Evolutionary conservation across 2,113 vertebrate genomes (phyloP).

Genomic region (Dicaeum eximium): DNA sequence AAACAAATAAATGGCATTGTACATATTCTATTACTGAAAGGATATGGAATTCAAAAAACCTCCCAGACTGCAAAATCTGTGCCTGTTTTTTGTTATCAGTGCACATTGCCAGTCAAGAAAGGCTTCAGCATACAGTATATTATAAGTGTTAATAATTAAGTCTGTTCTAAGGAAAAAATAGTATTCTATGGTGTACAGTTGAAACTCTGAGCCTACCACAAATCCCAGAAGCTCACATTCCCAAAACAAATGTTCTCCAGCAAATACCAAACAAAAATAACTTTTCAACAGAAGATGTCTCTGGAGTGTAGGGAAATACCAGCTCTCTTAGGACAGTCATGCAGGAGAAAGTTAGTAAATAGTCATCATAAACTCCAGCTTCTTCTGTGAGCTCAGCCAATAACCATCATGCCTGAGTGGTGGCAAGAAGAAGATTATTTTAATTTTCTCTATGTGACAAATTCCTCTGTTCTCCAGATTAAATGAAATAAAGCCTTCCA

Average conservation of each 20-base stretch:
- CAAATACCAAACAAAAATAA: conserved; percentile 65
- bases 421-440: conserved; percentile 41
- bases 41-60: not conserved
- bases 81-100: not conserved
- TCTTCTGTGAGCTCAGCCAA: conserved; percentile 25
- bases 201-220: conserved; percentile 46
- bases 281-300: conserved; percentile 56
- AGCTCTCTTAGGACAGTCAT: not conserved
- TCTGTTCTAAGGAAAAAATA: not conserved
- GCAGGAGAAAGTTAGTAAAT: conserved; percentile 55
- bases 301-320: conserved; percentile 37
- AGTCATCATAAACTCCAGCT: conserved; percentile 10
- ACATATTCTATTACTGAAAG: not conserved
- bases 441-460: conserved; percentile 61
- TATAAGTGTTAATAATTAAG: conserved; percentile 9
- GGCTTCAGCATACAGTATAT: not conserved
- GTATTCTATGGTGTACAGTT: not conserved
- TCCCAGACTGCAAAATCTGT: not conserved
- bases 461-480: conserved; percentile 46
- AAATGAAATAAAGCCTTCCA: conserved; percentile 45
- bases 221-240: conserved; percentile 48
- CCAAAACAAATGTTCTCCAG: conserved; percentile 51
- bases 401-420: not conserved
- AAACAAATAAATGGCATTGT: not conserved
- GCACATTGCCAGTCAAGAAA: not conserved